A percentile compares a stretch with the other conserved stretches of the same genome.
phyloP scores from a whole-genome alignment of 2,797 vertebrate species.

The Ptychobarbus kaznakovi region DNA sequence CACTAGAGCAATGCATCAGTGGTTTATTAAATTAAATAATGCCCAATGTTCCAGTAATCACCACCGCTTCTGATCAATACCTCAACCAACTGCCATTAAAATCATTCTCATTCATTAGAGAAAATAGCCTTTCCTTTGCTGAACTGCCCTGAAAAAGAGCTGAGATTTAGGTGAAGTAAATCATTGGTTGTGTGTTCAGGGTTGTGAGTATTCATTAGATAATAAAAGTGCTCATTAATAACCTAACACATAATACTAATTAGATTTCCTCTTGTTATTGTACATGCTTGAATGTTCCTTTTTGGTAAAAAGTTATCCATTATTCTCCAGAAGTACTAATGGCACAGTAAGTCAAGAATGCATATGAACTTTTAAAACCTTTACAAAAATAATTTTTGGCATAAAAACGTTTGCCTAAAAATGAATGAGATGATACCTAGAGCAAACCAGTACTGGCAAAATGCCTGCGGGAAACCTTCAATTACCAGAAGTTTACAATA shows the following conservation, averaged over 20 bases:
- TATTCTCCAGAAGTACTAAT: neutral
- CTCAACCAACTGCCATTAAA: slow-evolving; percentile 60
- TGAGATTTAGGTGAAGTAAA: slow-evolving; percentile 49
- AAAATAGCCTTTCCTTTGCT: slow-evolving; percentile 36
- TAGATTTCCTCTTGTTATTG: slow-evolving; percentile 27
- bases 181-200: slow-evolving; percentile 31
- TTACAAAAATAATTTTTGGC: neutral
- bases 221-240: slow-evolving; percentile 36
- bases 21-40: slow-evolving; percentile 65
- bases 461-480: neutral
- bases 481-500: neutral
- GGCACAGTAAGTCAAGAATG: slow-evolving; percentile 6
- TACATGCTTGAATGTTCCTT: slow-evolving; percentile 25
- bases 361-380: neutral
- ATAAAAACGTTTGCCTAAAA: neutral
- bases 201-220: slow-evolving; percentile 30
- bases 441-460: neutral
- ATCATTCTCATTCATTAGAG: slow-evolving; percentile 57
- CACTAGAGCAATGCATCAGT: slow-evolving; percentile 58
- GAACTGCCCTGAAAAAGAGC: slow-evolving; percentile 30
- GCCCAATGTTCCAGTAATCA: slow-evolving; percentile 59
- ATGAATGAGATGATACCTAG: slow-evolving; percentile 4
- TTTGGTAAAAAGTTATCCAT: neutral
- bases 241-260: slow-evolving; percentile 25
- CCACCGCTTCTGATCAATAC: slow-evolving; percentile 56